Conservation (phyloP, 2,888 invertebrate genomes). For the Aphodius granarius region DNA sequence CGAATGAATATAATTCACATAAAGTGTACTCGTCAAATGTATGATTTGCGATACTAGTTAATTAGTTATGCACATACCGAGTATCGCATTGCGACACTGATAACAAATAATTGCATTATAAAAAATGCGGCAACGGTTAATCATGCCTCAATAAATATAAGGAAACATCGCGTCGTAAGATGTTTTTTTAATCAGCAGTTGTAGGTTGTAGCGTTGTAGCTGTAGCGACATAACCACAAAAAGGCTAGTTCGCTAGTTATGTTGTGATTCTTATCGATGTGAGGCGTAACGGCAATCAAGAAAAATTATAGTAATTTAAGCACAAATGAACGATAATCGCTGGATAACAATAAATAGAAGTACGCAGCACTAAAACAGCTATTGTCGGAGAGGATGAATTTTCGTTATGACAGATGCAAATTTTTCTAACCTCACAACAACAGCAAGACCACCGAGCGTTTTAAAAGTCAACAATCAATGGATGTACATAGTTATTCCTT, state of each 20-base stretch:
- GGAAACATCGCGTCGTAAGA: background rate
- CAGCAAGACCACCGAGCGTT: background rate
- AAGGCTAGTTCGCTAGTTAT: too few species aligned
- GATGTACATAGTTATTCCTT: slow-evolving; percentile 49
- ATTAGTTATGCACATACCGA: too few species aligned
- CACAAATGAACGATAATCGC: background rate
- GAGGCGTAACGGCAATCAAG: background rate
- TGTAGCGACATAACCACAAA: background rate
- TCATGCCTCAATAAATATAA: background rate
- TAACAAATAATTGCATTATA: background rate
- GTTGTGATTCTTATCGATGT: background rate
- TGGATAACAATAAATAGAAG: background rate
- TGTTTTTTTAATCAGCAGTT: background rate
- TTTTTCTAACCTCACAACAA: slow-evolving; percentile 5
- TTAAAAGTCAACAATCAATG: slow-evolving; percentile 37
- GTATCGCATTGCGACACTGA: background rate
- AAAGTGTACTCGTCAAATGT: too few species aligned
- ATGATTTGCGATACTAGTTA: too few species aligned
- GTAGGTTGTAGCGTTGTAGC: too few species aligned
- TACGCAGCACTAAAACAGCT: background rate
- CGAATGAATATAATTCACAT: too few species aligned
- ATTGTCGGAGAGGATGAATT: background rate
- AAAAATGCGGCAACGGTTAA: background rate
- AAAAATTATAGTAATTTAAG: background rate
- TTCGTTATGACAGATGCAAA: slow-evolving; percentile 11